phyloP scores from a whole-genome alignment of 53 echinoderm and acorn worm genomes.

The Antedon mediterranea region DNA sequence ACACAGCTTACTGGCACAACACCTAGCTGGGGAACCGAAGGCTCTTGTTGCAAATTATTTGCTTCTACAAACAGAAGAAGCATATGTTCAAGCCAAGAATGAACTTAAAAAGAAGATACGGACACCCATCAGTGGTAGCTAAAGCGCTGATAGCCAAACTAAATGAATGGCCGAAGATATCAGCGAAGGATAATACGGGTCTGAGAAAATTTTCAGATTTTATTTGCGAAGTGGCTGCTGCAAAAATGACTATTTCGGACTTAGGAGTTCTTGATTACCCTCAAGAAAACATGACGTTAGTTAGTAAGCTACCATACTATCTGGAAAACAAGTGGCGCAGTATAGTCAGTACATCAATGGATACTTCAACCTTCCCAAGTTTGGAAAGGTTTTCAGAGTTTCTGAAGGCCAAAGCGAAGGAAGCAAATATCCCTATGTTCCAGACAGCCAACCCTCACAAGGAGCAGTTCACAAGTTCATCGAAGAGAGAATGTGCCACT shows the following conservation, averaged over 20 bases:
- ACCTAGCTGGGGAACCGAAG: slow-evolving; percentile 13
- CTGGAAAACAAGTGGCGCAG: slow-evolving; percentile 8
- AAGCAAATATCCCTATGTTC: slow-evolving; percentile 12
- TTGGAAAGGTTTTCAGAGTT: background rate
- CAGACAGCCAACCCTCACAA: background rate
- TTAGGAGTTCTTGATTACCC: slow-evolving; percentile 8
- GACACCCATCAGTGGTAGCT: background rate
- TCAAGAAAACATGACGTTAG: slow-evolving; percentile 8
- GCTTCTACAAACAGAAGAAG: background rate
- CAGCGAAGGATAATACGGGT: background rate
- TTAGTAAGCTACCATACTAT: slow-evolving; percentile 3
- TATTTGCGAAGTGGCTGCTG: background rate
- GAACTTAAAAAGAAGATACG: slow-evolving; percentile 8
- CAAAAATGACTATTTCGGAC: background rate
- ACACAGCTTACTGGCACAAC: slow-evolving; percentile 11
- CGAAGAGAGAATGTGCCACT: slow-evolving; percentile 9
- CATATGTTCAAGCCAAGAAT: slow-evolving; percentile 6
- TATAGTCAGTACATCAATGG: background rate
- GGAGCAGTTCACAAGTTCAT: background rate
- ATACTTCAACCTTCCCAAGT: background rate
- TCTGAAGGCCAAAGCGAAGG: slow-evolving; percentile 1
- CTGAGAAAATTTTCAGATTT: slow-evolving; percentile 5
- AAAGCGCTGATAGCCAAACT: slow-evolving; percentile 9
- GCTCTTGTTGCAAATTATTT: slow-evolving; percentile 2
- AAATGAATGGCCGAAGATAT: slow-evolving; percentile 5